Evolutionary conservation across 2,888 invertebrate species (phyloP).

Genomic region (Drosophila meridiana): DNA sequence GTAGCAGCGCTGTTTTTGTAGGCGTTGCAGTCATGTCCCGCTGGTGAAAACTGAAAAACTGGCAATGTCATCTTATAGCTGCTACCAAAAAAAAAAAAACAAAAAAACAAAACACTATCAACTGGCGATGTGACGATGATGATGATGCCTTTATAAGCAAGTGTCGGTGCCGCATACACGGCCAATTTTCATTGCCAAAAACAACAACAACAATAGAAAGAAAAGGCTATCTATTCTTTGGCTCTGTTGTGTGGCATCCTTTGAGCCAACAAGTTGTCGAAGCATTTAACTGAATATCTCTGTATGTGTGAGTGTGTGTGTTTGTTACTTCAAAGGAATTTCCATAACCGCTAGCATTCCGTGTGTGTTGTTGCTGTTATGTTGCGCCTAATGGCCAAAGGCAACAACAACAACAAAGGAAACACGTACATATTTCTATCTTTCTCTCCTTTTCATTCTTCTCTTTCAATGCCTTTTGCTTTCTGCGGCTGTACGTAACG

Average conservation of each 20-base stretch:
- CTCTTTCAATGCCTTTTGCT: slow-evolving; percentile 66
- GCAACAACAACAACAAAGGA: slow-evolving; percentile 46
- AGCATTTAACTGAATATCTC: slow-evolving; percentile 30
- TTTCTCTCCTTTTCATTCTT: slow-evolving; percentile 24
- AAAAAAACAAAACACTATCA: slow-evolving; percentile 16
- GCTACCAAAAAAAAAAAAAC: slow-evolving; percentile 35
- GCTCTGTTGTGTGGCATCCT: slow-evolving; percentile 51
- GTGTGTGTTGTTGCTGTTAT: slow-evolving; percentile 30
- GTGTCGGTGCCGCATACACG: slow-evolving; percentile 61
- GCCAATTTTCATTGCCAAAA: slow-evolving; percentile 72
- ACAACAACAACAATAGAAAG: slow-evolving; percentile 35
- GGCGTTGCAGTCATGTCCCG: slow-evolving; percentile 35
- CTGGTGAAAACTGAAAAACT: slow-evolving; percentile 38
- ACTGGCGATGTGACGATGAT: slow-evolving; percentile 33
- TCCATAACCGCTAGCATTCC: slow-evolving; percentile 80
- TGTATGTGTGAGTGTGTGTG: slow-evolving; percentile 1
- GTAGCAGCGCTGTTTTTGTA: slow-evolving; percentile 30
- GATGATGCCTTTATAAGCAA: slow-evolving; percentile 51
- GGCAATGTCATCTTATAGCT: slow-evolving; percentile 49
- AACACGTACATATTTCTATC: slow-evolving; percentile 42
- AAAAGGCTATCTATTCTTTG: slow-evolving; percentile 37
- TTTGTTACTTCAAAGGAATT: slow-evolving; percentile 69
- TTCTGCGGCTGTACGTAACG: slow-evolving; percentile 73
- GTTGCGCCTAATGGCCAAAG: slow-evolving; percentile 63
- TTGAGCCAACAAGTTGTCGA: slow-evolving; percentile 54